Evolutionary conservation across 2,888 invertebrate genomes (phyloP), one percentile per base, ranked within the genome.

Genomic region (Xylocampa areola): DNA sequence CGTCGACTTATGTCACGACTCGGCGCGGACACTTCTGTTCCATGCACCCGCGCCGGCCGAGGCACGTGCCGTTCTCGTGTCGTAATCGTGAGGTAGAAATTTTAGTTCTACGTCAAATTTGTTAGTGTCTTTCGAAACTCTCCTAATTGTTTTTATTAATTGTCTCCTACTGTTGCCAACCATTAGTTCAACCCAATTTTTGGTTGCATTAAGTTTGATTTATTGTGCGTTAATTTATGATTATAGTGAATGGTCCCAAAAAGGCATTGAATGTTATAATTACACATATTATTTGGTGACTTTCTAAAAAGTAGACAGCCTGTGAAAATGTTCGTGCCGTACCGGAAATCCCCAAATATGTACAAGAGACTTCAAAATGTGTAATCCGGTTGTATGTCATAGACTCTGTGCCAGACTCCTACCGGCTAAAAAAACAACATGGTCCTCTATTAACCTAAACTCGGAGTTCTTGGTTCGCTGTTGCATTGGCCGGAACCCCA

Each of bases 1-100:
- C 82, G 83, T 76, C 77, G 79, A 84, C 85, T 87, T 88, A 85
- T 89, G 92, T 92, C 93, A 93, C 92, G 92, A 92, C 89, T 85
- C 25, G 43, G 70, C 75, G 79, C 81, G 86, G 90, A 90, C 92
- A 92, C 92, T 91, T 91, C 90, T 91, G 91, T 90, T 83, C 80
- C 68, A 65, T 71, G 76, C 51, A 60, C 63, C 54, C 57, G 69
- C 73, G 72, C 75, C 57, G 69, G 73, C 73, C 75, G 63, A 68
- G 68, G 84, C 88, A 85, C 88, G 88, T 87, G 88, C 87, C 81
- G 64, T 52, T 47, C 52, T 70, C 64, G 67, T 85, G 84, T 77
- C 79, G 82, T 80, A 85, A 86, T 68, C 53, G 40, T 47, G 30
- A 55, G 25, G 29, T 45, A 32, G 27, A 32, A 61, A 43, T 47